Evolutionary conservation across 2,888 invertebrate species (phyloP).

Genomic region (Rhaphigaster nebulosa): DNA sequence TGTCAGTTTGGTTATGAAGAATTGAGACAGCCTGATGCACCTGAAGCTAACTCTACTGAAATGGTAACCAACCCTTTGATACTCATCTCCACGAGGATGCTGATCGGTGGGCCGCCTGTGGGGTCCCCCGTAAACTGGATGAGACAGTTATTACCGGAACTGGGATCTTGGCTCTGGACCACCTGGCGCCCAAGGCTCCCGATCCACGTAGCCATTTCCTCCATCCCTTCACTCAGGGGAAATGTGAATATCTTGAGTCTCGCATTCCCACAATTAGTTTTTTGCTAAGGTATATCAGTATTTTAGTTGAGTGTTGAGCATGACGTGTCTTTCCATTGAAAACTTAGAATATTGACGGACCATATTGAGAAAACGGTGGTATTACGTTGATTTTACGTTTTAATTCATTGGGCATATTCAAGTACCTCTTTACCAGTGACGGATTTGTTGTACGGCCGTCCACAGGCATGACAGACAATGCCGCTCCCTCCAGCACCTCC

Average conservation of each 20-base stretch:
- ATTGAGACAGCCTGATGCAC: not conserved
- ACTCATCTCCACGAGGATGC: not conserved
- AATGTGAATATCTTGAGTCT: not conserved
- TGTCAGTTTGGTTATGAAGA: not conserved
- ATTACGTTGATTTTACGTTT: too few relatives aligned
- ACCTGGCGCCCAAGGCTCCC: not conserved
- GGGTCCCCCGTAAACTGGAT: not conserved
- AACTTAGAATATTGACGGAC: too few relatives aligned
- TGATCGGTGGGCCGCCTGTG: not conserved
- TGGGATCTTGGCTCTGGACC: not conserved
- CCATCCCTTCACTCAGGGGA: not conserved
- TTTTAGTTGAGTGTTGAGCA: not conserved
- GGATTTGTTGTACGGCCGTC: too few relatives aligned
- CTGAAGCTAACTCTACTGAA: not conserved
- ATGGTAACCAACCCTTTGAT: not conserved
- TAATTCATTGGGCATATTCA: too few relatives aligned
- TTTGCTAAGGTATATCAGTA: not conserved
- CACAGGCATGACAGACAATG: too few relatives aligned
- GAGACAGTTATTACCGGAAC: constrained; percentile 32
- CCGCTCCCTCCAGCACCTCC: too few relatives aligned
- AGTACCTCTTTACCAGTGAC: too few relatives aligned
- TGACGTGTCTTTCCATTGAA: not conserved
- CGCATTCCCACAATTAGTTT: not conserved
- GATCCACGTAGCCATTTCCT: not conserved
- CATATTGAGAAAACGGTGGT: too few relatives aligned